Evolutionary conservation across 92 coral and sea anemone genomes (phyloP), one percentile per base, ranked within the genome.

Genomic region (Siderastrea siderea): DNA sequence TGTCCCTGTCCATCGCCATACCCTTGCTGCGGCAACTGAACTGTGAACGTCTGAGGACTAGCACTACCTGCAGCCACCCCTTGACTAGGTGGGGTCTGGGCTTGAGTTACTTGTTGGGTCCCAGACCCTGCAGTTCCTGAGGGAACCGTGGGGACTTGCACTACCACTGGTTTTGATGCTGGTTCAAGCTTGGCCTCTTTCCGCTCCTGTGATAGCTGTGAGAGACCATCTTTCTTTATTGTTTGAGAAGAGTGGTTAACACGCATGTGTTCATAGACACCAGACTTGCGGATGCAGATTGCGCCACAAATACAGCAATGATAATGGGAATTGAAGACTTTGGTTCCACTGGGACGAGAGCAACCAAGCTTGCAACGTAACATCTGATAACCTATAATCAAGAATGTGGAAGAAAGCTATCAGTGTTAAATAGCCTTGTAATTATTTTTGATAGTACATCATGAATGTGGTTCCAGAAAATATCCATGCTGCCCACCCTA

Each of bases 261-360:
- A n/a, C 98, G 84, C 91, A 95, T 89, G 87, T 95, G 98, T 65
- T 95, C 98, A 72, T 95, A 95, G 52, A 95, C 96, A 3, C 96
- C 96, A 46, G 98, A 92, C 68, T 95, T 95, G 61, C 98, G 92
- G 67, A 95, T 93, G 83, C 98, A 95, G 73, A 95, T 95, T 54
- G 91, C 84, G 14, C 98, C 98, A 77, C 98, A 95, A 78, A 95
- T 72, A 83, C 96, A 95, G 84, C 98, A 95, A 81, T 95, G 98
- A 58, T 95, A 95, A 68, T 95, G 98, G 3, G 98, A 95, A 84
- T 95, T 95, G 49, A 93, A 77, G 64, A 95, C 96, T 57, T 94
- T 88, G 80, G 90, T 95, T 12, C 98, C 98, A 61, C 87, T 93
- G 1, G 98, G 94, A 12, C 98, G 91, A 45, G 91, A 86, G 93